Conservation (phyloP, 92 coral and sea anemone genomes). For the Scolanthus callimorphus region DNA sequence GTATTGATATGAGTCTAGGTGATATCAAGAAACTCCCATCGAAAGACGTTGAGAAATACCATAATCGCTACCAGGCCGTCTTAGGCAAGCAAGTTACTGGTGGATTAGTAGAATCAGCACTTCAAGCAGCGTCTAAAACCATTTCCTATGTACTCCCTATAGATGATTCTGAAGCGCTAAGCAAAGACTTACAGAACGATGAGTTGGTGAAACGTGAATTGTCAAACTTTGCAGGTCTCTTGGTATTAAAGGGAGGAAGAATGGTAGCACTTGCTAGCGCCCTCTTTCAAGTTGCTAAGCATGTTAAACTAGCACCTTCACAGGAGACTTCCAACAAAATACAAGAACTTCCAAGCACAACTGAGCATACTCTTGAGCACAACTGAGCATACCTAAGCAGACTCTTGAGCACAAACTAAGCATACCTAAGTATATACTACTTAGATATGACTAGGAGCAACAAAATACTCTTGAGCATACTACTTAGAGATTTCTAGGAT, state of each 20-base stretch:
- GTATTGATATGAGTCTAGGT: conserved; percentile 27
- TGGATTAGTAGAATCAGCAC: too few relatives aligned
- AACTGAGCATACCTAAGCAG: conserved; percentile 10
- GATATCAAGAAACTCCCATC: conserved; percentile 37
- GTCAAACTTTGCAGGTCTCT: too few relatives aligned
- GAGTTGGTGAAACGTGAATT: too few relatives aligned
- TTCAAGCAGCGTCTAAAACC: conserved; percentile 21
- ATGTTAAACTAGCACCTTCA: too few relatives aligned
- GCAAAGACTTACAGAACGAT: too few relatives aligned
- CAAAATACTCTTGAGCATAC: conserved; percentile 15
- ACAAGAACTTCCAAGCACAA: conserved; percentile 27
- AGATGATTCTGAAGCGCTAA: conserved; percentile 35
- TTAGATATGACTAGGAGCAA: conserved; percentile 5
- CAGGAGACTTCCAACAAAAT: too few relatives aligned
- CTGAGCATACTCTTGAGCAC: conserved; percentile 35
- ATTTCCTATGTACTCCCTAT: conserved; percentile 49
- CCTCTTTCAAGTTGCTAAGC: conserved; percentile 44
- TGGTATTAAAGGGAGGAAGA: too few relatives aligned
- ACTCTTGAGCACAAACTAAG: conserved; percentile 4
- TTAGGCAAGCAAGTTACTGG: too few relatives aligned
- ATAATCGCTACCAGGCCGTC: too few relatives aligned
- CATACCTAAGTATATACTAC: neutral
- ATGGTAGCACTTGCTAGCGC: conserved; percentile 57
- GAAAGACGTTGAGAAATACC: too few relatives aligned
- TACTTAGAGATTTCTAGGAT: conserved; percentile 8